phyloP scores from a whole-genome alignment of 2,888 invertebrate species.

The Dromius quadrimaculatus region DNA sequence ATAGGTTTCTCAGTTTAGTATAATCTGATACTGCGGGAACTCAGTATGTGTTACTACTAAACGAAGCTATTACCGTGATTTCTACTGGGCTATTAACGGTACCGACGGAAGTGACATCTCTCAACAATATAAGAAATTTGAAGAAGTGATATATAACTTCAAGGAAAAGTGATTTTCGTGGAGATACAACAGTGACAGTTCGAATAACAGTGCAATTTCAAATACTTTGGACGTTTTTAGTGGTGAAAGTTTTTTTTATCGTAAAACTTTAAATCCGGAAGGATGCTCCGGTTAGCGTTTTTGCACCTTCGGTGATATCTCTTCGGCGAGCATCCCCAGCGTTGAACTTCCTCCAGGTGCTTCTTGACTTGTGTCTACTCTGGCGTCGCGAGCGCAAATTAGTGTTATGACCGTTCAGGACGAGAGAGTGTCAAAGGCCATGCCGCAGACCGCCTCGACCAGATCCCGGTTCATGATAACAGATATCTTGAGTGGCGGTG shows the following conservation, averaged over 20 bases:
- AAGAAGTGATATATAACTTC: too few relatives aligned
- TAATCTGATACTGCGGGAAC: slow-evolving; percentile 35
- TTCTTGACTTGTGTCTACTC: not conserved
- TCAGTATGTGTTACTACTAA: slow-evolving; percentile 2
- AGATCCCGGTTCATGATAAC: slow-evolving; percentile 91
- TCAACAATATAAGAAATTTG: not conserved
- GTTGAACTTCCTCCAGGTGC: not conserved
- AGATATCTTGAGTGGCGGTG: slow-evolving; percentile 79
- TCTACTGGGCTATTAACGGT: not conserved
- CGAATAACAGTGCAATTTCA: not conserved
- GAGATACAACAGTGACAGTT: not conserved
- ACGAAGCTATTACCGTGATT: slow-evolving; percentile 6
- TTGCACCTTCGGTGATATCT: not conserved
- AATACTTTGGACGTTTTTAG: too few relatives aligned
- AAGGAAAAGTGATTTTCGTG: too few relatives aligned
- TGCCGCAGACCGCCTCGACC: slow-evolving; percentile 72
- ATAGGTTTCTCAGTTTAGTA: slow-evolving; percentile 44
- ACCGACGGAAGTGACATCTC: not conserved
- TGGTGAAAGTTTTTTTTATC: too few relatives aligned
- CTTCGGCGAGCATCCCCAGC: not conserved
- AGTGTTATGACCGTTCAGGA: slow-evolving; percentile 68
- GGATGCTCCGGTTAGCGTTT: too few relatives aligned
- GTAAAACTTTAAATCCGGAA: too few relatives aligned
- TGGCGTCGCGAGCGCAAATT: slow-evolving; percentile 32
- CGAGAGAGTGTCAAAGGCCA: slow-evolving; percentile 59